These are phyloP conservation scores for Fopius arisanus DNA, from an alignment of 1,140 invertebrate species.

Conservation along the genomic window DNA sequence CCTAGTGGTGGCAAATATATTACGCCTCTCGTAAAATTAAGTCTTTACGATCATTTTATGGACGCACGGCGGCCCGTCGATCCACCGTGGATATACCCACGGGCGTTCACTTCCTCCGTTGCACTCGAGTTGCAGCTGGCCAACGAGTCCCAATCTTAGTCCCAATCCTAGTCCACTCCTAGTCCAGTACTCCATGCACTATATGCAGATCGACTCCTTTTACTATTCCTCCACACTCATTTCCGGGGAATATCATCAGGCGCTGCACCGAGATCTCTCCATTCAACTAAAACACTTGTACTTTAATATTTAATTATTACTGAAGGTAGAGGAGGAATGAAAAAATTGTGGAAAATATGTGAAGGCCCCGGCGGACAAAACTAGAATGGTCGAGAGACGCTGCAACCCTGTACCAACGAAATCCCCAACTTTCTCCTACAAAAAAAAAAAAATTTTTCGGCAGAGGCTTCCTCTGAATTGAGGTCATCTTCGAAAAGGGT, in stretches of 20 bases:
- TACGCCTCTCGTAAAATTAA: constrained; percentile 67
- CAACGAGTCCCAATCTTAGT: too few species aligned
- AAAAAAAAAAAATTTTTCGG: constrained; percentile 35
- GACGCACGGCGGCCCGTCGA: constrained; percentile 56
- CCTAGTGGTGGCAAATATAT: constrained; percentile 62
- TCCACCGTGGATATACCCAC: constrained; percentile 34
- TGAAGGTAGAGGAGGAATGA: not conserved
- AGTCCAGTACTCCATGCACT: too few species aligned
- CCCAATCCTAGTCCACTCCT: too few species aligned
- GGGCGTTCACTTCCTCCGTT: constrained; percentile 23
- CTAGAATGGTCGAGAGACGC: not conserved
- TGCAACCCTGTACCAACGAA: constrained; percentile 1
- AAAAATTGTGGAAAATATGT: not conserved
- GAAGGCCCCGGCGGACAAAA: not conserved
- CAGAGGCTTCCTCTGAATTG: not conserved
- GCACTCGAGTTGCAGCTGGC: constrained; percentile 13
- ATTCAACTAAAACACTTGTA: too few species aligned
- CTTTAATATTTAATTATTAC: not conserved
- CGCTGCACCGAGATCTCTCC: too few species aligned
- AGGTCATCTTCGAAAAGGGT: not conserved
- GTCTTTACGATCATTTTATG: constrained; percentile 67
- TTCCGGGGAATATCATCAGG: too few species aligned
- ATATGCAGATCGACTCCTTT: too few species aligned
- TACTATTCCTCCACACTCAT: too few species aligned
- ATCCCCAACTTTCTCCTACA: constrained; percentile 38